Conservation (phyloP, 2,888 invertebrate genomes). For the Stenichneumon culpator region DNA sequence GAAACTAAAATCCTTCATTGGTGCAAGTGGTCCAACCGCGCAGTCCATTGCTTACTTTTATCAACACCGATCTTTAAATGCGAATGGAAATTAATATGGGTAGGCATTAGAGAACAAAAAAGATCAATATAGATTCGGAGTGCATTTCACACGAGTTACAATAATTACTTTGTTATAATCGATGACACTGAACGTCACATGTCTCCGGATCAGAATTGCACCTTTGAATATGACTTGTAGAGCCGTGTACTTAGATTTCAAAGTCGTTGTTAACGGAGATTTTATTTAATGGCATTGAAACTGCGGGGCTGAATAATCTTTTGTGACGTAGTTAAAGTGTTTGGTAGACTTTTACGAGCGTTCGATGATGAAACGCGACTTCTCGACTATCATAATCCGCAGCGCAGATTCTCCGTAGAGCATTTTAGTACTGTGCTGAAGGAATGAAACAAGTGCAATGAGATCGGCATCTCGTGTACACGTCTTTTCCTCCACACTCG, state of each 20-base stretch:
- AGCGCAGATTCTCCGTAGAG: background rate
- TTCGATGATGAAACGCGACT: conserved; percentile 34
- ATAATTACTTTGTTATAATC: background rate
- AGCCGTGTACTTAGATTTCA: background rate
- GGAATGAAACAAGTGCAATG: conserved; percentile 62
- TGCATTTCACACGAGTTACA: too few species aligned
- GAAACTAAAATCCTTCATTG: too few species aligned
- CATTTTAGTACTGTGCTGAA: background rate
- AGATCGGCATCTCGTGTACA: conserved; percentile 65
- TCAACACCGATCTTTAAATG: too few species aligned
- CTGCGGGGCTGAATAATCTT: background rate
- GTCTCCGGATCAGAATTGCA: background rate
- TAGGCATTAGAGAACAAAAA: too few species aligned
- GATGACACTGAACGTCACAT: background rate
- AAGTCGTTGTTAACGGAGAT: background rate
- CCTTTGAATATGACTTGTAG: background rate
- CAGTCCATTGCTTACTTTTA: too few species aligned
- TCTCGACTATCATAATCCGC: conserved; percentile 24
- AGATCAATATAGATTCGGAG: too few species aligned
- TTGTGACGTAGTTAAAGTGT: conserved; percentile 14
- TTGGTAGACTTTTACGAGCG: conserved; percentile 14
- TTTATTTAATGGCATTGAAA: background rate
- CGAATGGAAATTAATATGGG: too few species aligned
- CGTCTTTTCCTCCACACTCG: conserved; percentile 70
- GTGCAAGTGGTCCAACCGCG: too few species aligned